Conservation (phyloP, 2,797 vertebrate species). For the Cryptoprocta ferox region DNA sequence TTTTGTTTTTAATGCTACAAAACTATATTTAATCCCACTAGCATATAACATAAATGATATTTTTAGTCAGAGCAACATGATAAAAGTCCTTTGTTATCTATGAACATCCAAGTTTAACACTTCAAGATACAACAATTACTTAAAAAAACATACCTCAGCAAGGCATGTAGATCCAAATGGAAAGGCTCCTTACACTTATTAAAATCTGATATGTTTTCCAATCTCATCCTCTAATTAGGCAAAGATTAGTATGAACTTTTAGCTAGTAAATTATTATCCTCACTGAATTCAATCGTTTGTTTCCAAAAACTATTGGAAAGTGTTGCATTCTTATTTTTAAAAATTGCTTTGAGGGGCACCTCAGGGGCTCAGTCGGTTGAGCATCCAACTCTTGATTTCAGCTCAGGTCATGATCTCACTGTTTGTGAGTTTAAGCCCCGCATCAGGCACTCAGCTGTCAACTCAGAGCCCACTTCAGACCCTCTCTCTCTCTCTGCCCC, state of each 20-base stretch:
- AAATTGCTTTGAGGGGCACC: too few species aligned
- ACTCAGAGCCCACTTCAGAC: too few species aligned
- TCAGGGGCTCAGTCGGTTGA: too few species aligned
- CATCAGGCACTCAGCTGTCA: too few species aligned
- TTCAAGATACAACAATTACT: background rate
- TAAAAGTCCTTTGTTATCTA: slow-evolving; percentile 7
- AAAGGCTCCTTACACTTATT: background rate
- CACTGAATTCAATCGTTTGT: background rate
- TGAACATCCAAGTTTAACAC: background rate
- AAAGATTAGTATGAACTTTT: background rate
- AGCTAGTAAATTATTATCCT: background rate
- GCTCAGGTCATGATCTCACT: too few species aligned
- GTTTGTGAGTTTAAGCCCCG: too few species aligned
- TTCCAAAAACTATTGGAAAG: slow-evolving; percentile 17
- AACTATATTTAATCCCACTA: background rate
- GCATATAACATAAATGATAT: background rate
- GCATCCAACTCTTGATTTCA: too few species aligned
- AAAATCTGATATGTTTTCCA: background rate
- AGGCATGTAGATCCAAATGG: background rate
- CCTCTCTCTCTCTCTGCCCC: too few species aligned
- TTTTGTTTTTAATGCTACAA: background rate
- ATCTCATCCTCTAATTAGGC: background rate
- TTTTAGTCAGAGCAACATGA: background rate
- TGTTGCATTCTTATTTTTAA: background rate
- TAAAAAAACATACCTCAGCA: background rate